Conservation (phyloP, 2,797 vertebrate species). For the Protosalanx chinensis region DNA sequence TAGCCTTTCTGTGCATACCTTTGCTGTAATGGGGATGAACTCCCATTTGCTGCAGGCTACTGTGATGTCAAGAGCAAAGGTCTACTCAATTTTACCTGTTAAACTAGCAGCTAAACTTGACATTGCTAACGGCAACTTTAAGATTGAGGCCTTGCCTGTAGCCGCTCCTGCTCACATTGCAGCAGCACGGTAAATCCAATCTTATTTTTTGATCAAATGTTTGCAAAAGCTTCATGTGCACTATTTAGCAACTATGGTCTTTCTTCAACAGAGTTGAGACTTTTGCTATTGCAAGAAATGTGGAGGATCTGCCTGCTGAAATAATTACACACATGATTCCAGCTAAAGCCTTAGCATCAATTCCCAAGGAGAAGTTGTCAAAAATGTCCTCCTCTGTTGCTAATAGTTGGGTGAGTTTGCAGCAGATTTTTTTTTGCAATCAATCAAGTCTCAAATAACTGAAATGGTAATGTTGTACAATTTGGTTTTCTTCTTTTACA, state of each 20-base stretch:
- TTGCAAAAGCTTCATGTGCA: neutral
- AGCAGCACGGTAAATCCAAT: conserved; percentile 62
- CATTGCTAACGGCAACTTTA: conserved; percentile 70
- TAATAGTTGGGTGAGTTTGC: conserved; percentile 62
- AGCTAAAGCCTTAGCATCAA: conserved; percentile 16
- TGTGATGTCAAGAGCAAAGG: conserved; percentile 61
- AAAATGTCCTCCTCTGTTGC: neutral
- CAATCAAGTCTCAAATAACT: conserved; percentile 42
- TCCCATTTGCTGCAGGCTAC: conserved; percentile 71
- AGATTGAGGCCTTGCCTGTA: conserved; percentile 71
- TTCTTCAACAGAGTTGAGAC: conserved; percentile 71
- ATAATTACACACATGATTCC: conserved; percentile 72
- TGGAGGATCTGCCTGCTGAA: conserved; percentile 65
- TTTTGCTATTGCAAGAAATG: conserved; percentile 74
- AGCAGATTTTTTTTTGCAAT: conserved; percentile 41
- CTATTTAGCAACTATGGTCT: neutral
- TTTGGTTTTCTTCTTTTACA: conserved; percentile 58
- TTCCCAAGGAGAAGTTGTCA: conserved; percentile 55
- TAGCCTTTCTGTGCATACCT: conserved; percentile 73
- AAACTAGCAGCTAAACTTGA: conserved; percentile 63
- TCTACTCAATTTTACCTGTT: conserved; percentile 59
- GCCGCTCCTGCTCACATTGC: conserved; percentile 66
- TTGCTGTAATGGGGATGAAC: conserved; percentile 76
- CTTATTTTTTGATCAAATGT: neutral
- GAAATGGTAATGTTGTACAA: neutral